Base-by-base conservation (phyloP, 2,113 vertebrate genomes). In the Anoplopoma fimbria region DNA sequence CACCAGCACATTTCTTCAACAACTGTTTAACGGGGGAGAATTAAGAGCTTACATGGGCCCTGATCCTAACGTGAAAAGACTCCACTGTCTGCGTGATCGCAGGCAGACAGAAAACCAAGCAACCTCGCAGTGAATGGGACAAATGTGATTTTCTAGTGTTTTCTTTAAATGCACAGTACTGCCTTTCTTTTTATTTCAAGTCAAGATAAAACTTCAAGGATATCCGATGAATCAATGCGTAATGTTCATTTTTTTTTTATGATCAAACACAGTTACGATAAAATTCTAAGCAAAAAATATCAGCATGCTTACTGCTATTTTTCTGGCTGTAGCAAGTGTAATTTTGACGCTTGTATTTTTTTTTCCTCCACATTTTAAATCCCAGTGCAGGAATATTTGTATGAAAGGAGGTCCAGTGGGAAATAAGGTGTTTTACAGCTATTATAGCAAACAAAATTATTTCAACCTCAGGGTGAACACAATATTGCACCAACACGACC, bases 371-470 rank as follows among this genome's bases (percentile, higher is more conserved):
- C 14, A 71, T 83, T 92, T 89, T 88, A 91, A 89, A 93, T 90
- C 92, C 90, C 89, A 91, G 75, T 14, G 34, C 78, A 73, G 81
- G 83, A 92, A 92, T 93, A 95, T 94, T 92, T 89, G 89, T 91
- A 94, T 92, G 91, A 87, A 88, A 89, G 74, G 70, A 68, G 69
- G 82, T 93, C 94, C 86, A 63, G 70, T 74, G 93, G 95, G 95
- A 95, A 95, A 95, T 95, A 94, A 95, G 92, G 91, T 91, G 90
- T 92, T 94, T 94, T 93, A 91, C 91, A 93, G 92, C 92, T 93
- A 95, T 94, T 95, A 92, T 89, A 90, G 89, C 86, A 94, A 91
- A 93, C 91, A 92, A 90, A 94, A 95, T 95, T 93, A 95, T 95
- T 94, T 93, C 88, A 94, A 92, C 93, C 93, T 92, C 76, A 70